These are phyloP conservation scores for Margaritifera margaritifera DNA, from an alignment of 2,888 invertebrate species.

Conservation along the genomic window DNA sequence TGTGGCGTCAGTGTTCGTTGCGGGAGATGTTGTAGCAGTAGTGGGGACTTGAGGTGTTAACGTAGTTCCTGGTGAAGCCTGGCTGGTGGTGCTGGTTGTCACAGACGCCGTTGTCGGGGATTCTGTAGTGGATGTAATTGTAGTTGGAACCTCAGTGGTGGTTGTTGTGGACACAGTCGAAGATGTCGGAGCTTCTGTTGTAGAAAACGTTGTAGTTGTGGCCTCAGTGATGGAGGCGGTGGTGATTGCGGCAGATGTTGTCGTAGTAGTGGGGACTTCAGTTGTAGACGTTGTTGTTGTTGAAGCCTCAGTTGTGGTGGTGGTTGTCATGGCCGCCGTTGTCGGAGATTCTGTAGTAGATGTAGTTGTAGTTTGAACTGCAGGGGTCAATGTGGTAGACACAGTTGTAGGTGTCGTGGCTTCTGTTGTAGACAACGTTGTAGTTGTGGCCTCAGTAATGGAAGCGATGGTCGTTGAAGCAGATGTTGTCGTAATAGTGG, in stretches of 20 bases:
- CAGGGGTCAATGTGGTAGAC: not conserved
- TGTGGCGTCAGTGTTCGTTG: too few relatives aligned
- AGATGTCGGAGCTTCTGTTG: not conserved
- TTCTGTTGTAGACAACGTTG: conserved; percentile 3
- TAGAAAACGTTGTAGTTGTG: too few relatives aligned
- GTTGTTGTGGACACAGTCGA: conserved; percentile 1
- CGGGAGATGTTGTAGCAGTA: not conserved
- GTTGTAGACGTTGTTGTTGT: not conserved
- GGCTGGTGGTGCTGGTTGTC: not conserved
- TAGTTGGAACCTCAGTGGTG: not conserved
- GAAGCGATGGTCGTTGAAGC: not conserved
- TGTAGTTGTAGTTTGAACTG: not conserved
- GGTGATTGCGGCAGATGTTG: too few relatives aligned
- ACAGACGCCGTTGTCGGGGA: not conserved
- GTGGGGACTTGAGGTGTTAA: not conserved
- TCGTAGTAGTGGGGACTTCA: too few relatives aligned
- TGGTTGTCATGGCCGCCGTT: not conserved
- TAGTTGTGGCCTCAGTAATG: not conserved
- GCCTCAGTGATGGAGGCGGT: too few relatives aligned
- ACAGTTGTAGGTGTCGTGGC: conserved; percentile 1
- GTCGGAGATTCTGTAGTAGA: not conserved
- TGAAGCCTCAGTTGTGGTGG: not conserved
- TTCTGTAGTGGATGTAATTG: not conserved
- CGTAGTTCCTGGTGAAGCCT: not conserved
- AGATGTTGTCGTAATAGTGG: not conserved